Conservation (phyloP, 2,888 invertebrate genomes). For the Osmoderma eremita region DNA sequence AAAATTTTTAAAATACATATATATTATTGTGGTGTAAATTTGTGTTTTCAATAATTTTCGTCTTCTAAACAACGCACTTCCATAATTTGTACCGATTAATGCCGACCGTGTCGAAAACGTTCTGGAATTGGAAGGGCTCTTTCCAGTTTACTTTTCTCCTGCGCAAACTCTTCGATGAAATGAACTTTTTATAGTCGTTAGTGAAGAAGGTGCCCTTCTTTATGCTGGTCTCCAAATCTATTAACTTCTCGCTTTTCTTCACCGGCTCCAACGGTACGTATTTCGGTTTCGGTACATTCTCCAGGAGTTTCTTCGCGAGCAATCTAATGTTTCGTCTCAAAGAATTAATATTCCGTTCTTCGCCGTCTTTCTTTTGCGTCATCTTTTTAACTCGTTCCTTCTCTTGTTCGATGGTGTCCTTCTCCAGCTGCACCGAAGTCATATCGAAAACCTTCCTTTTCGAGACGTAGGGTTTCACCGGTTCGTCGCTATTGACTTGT, state of each 20-base stretch:
- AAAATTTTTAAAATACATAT: conserved; percentile 20
- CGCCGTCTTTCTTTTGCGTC: conserved; percentile 59
- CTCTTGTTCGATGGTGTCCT: conserved; percentile 59
- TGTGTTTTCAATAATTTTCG: neutral
- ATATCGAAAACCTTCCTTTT: conserved; percentile 48
- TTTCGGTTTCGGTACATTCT: conserved; percentile 54
- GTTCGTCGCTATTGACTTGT: conserved; percentile 6
- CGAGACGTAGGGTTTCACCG: neutral
- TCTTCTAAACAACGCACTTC: conserved; percentile 57
- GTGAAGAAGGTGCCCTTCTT: conserved; percentile 61
- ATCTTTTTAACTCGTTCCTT: conserved; percentile 59
- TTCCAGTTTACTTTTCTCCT: conserved; percentile 54
- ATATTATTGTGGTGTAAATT: too few relatives aligned
- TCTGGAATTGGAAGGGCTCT: conserved; percentile 58
- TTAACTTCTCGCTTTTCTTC: conserved; percentile 60
- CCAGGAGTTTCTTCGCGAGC: conserved; percentile 55
- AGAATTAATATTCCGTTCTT: conserved; percentile 59
- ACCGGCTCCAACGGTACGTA: conserved; percentile 61
- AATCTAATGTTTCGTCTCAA: conserved; percentile 57
- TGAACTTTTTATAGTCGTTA: conserved; percentile 60
- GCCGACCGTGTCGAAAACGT: conserved; percentile 62
- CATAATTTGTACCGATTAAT: conserved; percentile 61
- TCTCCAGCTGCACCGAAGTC: conserved; percentile 53
- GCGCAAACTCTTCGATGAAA: conserved; percentile 52
- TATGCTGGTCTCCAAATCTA: conserved; percentile 59